A percentile compares a stretch with the other conserved stretches of the same genome.
Conservation (phyloP, 2,113 vertebrate species). For the Sylvicapra grimmia region DNA sequence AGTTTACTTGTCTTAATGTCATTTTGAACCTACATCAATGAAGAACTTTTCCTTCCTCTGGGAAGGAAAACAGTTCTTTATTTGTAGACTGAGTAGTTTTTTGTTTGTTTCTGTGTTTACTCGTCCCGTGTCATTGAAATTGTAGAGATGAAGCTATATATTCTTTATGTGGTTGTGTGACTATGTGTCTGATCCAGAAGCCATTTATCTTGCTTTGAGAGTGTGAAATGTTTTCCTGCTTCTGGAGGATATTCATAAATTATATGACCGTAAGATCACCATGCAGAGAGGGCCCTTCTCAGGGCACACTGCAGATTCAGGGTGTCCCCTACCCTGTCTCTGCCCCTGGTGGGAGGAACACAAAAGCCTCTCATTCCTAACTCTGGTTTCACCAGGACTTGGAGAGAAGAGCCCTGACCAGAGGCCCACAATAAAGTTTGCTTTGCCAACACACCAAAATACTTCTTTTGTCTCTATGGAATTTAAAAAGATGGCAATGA, state of each 20-base stretch:
- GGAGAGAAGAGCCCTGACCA: background rate
- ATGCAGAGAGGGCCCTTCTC: background rate
- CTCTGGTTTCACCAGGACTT: background rate
- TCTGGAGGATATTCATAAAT: background rate
- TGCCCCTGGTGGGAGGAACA: background rate
- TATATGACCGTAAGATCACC: background rate
- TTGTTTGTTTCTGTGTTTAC: background rate
- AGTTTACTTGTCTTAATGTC: background rate
- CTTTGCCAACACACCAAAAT: background rate
- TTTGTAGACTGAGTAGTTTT: background rate
- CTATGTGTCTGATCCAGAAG: background rate
- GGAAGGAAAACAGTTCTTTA: background rate
- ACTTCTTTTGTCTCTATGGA: background rate
- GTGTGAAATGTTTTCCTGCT: background rate
- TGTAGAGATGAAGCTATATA: background rate
- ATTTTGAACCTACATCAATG: background rate
- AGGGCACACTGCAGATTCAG: background rate
- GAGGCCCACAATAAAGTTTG: constrained; percentile 32
- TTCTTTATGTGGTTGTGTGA: background rate
- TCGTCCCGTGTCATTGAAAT: background rate
- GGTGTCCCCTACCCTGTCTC: background rate
- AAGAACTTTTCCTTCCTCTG: background rate
- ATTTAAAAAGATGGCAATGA: too few species aligned
- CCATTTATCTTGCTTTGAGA: background rate
- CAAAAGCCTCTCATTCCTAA: background rate